A percentile compares a stretch with the other conserved stretches of the same genome.
These are phyloP conservation scores for Rhipidura dahli DNA, from an alignment of 2,113 vertebrate genomes.

Conservation along the genomic window DNA sequence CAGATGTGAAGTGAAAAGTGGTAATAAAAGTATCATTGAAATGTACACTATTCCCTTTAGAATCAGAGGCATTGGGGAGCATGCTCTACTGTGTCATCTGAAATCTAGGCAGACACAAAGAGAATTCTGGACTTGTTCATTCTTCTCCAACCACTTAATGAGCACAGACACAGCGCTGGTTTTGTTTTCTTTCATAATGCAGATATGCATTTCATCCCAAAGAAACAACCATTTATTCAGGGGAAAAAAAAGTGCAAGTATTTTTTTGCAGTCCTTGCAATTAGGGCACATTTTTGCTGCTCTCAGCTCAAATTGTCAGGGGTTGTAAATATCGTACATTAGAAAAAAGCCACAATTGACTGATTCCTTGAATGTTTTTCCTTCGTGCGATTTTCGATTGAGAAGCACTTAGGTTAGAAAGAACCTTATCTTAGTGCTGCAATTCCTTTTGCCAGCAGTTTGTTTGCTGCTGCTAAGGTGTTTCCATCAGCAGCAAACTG, in stretches of 20 bases:
- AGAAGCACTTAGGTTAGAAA: background rate
- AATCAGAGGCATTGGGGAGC: background rate
- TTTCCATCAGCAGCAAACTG: background rate
- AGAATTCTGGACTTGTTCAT: background rate
- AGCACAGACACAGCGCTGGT: background rate
- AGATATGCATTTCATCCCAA: background rate
- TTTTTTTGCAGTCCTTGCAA: conserved; percentile 32
- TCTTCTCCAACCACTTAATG: background rate
- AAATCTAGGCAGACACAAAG: background rate
- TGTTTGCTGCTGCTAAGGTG: background rate
- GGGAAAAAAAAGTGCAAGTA: background rate
- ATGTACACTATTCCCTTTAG: background rate
- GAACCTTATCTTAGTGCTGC: background rate
- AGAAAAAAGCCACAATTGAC: conserved; percentile 7
- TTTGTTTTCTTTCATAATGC: background rate
- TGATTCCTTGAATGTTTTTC: background rate
- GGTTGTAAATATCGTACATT: background rate
- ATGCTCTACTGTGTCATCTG: background rate
- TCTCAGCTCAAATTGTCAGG: conserved; percentile 24
- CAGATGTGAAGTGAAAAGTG: background rate
- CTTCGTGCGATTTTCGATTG: background rate
- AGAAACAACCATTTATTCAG: background rate
- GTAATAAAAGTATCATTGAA: background rate
- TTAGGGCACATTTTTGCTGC: conserved; percentile 18
- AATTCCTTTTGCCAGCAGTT: conserved; percentile 1